phyloP scores from a whole-genome alignment of 2,888 invertebrate genomes.

The Uropetala carovei region DNA sequence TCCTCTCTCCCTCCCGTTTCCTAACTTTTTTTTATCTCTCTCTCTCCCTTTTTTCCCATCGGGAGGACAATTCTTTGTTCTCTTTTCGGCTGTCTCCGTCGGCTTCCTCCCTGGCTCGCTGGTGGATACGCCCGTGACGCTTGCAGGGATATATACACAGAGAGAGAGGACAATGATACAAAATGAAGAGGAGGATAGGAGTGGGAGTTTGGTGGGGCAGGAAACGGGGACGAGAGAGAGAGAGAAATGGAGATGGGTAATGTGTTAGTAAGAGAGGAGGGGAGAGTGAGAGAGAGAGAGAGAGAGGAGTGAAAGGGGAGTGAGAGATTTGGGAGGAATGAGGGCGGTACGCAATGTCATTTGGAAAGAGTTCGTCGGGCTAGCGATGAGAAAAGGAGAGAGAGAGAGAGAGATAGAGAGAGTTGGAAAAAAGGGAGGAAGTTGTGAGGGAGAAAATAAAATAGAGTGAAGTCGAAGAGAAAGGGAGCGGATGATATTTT shows the following conservation, averaged over 20 bases:
- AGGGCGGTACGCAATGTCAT: constrained; percentile 27
- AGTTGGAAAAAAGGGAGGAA: background rate
- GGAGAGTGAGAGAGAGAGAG: background rate
- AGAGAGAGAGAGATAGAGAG: background rate
- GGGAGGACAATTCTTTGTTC: constrained; percentile 55
- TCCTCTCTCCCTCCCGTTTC: background rate
- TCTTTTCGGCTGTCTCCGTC: constrained; percentile 39
- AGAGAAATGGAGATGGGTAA: too few species aligned
- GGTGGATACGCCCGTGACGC: background rate
- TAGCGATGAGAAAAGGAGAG: background rate
- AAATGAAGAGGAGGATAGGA: background rate
- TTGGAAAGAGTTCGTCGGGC: constrained; percentile 46
- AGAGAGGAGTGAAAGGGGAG: background rate
- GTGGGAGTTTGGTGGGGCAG: background rate
- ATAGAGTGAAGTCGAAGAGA: background rate
- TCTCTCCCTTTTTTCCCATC: background rate
- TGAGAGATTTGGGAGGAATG: background rate
- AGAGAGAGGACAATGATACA: constrained; percentile 26
- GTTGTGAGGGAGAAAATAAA: background rate
- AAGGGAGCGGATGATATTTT: background rate
- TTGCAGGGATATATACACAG: background rate
- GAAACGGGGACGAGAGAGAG: too few species aligned
- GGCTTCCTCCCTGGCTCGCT: background rate
- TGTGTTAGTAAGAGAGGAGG: background rate
- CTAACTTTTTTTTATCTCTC: background rate